Percentiles rank a stretch among this genome's conserved stretches.
Evolutionary conservation across 1,140 invertebrate genomes (phyloP).

Genomic region (Pseudachorutes palmiensis): DNA sequence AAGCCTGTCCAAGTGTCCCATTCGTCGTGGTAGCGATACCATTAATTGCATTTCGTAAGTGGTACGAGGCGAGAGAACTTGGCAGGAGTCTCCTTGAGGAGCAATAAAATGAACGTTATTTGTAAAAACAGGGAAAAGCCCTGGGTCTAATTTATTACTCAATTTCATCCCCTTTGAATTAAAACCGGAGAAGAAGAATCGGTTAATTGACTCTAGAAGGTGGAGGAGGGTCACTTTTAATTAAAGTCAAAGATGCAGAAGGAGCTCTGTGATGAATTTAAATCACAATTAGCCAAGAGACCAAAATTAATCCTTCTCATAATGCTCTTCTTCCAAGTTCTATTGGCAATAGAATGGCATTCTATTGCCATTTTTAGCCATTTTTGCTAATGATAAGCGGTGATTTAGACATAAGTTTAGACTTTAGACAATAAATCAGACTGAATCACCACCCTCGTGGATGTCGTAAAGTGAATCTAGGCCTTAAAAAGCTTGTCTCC

Average conservation of each 20-base stretch:
- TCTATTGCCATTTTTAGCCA: no score
- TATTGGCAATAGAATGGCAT: no score
- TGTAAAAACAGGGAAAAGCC: neutral
- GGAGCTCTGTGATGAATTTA: constrained; percentile 10
- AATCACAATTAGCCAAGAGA: neutral
- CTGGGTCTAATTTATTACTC: constrained; percentile 6
- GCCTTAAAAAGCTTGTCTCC: neutral
- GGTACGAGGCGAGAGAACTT: no score
- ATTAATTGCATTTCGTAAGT: no score
- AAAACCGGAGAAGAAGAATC: neutral
- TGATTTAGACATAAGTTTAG: no score
- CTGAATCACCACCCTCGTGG: no score
- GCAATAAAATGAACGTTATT: constrained; percentile 2
- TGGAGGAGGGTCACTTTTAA: constrained; percentile 16
- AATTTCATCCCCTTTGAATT: constrained; percentile 2
- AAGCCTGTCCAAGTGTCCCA: neutral
- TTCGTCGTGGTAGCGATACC: no score
- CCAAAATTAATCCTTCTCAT: constrained; percentile 15
- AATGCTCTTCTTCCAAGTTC: no score
- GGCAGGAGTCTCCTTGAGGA: neutral
- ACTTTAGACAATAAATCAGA: no score
- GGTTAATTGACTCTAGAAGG: neutral
- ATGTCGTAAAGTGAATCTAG: constrained; percentile 3
- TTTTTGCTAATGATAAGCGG: no score
- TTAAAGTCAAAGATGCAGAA: neutral